A percentile compares a stretch with the other conserved stretches of the same genome.
Evolutionary conservation across 1,140 invertebrate species (phyloP).

Genomic region (Anoplophora glabripennis): DNA sequence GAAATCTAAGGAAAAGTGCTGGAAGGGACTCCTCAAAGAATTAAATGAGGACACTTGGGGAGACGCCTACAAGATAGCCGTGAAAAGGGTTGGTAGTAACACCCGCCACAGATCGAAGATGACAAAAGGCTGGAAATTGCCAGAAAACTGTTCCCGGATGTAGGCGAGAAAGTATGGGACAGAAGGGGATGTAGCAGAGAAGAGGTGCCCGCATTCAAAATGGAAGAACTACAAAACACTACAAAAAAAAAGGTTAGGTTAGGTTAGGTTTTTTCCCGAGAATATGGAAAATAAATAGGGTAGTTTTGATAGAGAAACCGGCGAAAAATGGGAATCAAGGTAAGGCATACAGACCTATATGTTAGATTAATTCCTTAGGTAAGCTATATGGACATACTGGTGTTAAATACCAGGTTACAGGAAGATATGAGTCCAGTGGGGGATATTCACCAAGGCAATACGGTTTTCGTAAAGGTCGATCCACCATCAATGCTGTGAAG

Average conservation of each 20-base stretch:
- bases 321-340: neutral
- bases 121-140: neutral
- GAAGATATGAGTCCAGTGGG: neutral
- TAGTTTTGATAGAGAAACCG: neutral
- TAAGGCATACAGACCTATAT: slow-evolving; percentile 2
- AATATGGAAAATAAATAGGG: neutral
- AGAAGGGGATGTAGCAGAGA: neutral
- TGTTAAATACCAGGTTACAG: slow-evolving; percentile 7
- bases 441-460: slow-evolving; percentile 4
- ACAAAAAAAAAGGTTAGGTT: neutral
- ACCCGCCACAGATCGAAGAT: neutral
- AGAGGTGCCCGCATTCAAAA: neutral
- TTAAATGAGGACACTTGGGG: slow-evolving; percentile 20
- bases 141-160: slow-evolving; percentile 7
- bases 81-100: neutral
- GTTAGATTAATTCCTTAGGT: neutral
- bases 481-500: slow-evolving; percentile 5
- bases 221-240: slow-evolving; percentile 5
- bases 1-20: slow-evolving; percentile 10
- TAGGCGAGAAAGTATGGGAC: neutral
- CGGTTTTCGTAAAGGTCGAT: slow-evolving; percentile 6
- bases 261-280: neutral
- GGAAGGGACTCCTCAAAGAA: slow-evolving; percentile 6
- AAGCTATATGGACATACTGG: neutral
- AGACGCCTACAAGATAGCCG: slow-evolving; percentile 15